Conservation (phyloP, 2,888 invertebrate species). For the Hybos culiciformis region DNA sequence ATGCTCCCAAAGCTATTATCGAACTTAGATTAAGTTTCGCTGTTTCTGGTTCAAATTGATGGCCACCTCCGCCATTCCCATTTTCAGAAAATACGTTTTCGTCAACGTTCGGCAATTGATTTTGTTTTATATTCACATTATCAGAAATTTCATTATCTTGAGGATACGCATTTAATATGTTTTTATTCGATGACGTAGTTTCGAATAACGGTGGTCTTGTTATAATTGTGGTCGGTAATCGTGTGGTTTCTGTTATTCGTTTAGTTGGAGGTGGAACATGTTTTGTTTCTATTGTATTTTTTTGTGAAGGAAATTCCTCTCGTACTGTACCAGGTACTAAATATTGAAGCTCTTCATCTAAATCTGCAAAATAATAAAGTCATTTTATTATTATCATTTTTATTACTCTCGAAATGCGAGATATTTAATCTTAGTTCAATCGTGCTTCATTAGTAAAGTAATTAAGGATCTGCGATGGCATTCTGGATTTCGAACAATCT, state of each 20-base stretch:
- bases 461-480: no score
- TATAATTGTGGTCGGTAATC: constrained; percentile 17
- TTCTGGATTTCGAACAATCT: no score
- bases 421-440: no score
- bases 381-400: no score
- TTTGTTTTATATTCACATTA: constrained; percentile 40
- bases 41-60: constrained; percentile 36
- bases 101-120: constrained; percentile 53
- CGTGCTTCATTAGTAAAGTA: no score
- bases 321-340: constrained; percentile 35
- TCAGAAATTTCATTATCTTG: constrained; percentile 64
- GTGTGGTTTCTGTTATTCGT: constrained; percentile 18
- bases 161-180: constrained; percentile 52
- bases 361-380: no score
- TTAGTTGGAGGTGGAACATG: constrained; percentile 21
- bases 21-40: constrained; percentile 73
- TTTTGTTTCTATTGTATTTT: constrained; percentile 15
- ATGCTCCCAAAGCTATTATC: constrained; percentile 76
- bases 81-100: constrained; percentile 42
- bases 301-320: constrained; percentile 37
- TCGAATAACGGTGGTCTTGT: constrained; percentile 31
- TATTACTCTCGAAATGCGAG: no score
- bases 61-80: constrained; percentile 42
- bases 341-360: no score
- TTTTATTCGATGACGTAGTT: constrained; percentile 20